Evolutionary conservation across 1,140 invertebrate species (phyloP).

Genomic region (Cyphomyrmex costatus): DNA sequence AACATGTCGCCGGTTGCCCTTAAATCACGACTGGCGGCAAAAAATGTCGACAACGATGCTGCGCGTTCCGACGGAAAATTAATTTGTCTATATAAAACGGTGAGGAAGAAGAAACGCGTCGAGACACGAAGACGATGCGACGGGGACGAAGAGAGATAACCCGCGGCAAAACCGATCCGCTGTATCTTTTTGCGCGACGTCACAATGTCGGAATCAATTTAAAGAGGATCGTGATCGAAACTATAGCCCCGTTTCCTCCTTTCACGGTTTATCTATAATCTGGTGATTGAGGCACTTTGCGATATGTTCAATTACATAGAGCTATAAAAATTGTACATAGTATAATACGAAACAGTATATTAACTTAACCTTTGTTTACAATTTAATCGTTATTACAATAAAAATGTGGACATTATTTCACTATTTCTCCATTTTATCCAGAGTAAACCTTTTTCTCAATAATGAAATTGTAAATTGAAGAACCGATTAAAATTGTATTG

Average conservation of each 20-base stretch:
- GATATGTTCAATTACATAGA: not conserved
- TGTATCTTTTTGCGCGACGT: slow-evolving; percentile 27
- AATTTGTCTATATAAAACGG: slow-evolving; percentile 58
- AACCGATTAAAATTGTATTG: not conserved
- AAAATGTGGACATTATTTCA: not conserved
- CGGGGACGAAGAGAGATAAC: slow-evolving; percentile 51
- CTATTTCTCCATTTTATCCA: not conserved
- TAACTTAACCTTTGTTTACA: not conserved
- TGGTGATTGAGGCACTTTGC: not conserved
- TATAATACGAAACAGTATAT: not conserved
- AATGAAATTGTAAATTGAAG: slow-evolving; percentile 13
- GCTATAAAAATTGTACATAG: not conserved
- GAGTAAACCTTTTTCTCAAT: not conserved
- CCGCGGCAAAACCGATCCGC: slow-evolving; percentile 45
- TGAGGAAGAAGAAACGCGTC: slow-evolving; percentile 34
- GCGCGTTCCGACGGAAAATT: slow-evolving; percentile 54
- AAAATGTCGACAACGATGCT: slow-evolving; percentile 26
- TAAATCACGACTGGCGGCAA: slow-evolving; percentile 41
- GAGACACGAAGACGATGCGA: slow-evolving; percentile 14
- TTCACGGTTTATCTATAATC: slow-evolving; percentile 18
- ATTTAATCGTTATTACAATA: not conserved
- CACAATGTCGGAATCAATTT: slow-evolving; percentile 52
- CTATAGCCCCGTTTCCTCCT: not conserved
- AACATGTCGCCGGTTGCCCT: slow-evolving; percentile 5
- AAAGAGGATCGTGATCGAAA: slow-evolving; percentile 15